phyloP scores from a whole-genome alignment of 2,113 vertebrate genomes.

The Hepsetus odoe region DNA sequence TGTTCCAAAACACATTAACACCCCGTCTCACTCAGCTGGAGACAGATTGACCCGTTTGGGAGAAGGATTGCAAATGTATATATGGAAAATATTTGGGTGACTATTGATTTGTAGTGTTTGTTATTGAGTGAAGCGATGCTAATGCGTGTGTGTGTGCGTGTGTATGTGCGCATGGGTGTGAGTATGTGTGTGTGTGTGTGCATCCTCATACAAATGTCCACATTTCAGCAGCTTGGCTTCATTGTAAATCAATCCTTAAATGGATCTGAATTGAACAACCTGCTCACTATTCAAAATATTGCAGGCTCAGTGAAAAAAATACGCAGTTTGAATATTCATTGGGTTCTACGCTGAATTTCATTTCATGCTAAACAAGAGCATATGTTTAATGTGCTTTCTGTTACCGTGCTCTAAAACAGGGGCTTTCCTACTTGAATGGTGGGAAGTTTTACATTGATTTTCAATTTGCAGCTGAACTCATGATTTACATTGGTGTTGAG shows the following conservation, averaged over 20 bases:
- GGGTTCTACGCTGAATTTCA: constrained; percentile 15
- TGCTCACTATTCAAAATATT: background rate
- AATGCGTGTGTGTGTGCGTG: constrained; percentile 30
- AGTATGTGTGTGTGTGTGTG: background rate
- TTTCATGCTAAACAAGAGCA: constrained; percentile 39
- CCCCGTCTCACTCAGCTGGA: too few relatives aligned
- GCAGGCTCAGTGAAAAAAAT: constrained; percentile 15
- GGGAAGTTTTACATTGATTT: constrained; percentile 64
- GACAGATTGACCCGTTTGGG: too few relatives aligned
- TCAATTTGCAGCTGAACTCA: constrained; percentile 60
- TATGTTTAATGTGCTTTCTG: constrained; percentile 28
- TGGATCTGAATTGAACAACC: constrained; percentile 1
- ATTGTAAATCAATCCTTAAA: background rate
- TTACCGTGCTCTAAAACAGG: constrained; percentile 33
- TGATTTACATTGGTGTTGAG: constrained; percentile 38
- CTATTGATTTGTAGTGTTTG: too few relatives aligned
- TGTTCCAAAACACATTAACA: too few relatives aligned
- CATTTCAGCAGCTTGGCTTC: background rate
- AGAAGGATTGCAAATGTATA: too few relatives aligned
- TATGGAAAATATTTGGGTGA: too few relatives aligned
- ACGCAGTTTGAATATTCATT: constrained; percentile 43
- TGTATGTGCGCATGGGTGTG: background rate
- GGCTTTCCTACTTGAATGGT: constrained; percentile 56
- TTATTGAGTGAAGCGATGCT: constrained; percentile 29
- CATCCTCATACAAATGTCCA: background rate